Base-by-base conservation (phyloP, 1,140 invertebrate species). In the Spodoptera frugiperda region DNA sequence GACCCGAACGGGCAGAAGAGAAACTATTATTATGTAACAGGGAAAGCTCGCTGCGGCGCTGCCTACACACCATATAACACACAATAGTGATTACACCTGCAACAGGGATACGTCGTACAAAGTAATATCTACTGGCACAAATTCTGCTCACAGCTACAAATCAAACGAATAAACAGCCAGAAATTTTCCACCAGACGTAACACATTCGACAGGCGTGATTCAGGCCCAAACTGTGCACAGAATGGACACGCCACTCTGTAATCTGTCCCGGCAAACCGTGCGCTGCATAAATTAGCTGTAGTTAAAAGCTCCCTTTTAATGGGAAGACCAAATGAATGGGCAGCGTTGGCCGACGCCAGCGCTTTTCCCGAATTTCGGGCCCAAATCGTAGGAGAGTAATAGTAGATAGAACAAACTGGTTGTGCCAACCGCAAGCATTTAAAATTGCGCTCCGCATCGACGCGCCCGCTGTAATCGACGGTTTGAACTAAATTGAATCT, bases 251-350 rank as follows among this genome's bases (percentile, higher is more conserved):
- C 81, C 79, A 78, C 84, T 88, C 87, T 87, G 87, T 88, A 88
- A 88, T 88, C 85, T 87, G 87, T 87, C 84, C 80, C 57, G 65
- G 79, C 75, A 80, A 84, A 82, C 79, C 81, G 79, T 84, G 81
- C 74, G 70, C 76, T 78, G 81, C 83, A 83, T 82, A 83, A 86
- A 84, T 84, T 83, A 84, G 77, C 82, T 78, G 81, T 79, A 83
- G 81, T 84, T 82, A 84, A 76, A 88, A 86, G 85, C 87, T 80
- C 82, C 80, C 79, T 87, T 86, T 87, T 85, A 84, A 88, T 88
- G 85, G 84, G 81, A 82, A 82, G 80, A 54, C 85, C 77, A 87
- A 86, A 87, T 87, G 85, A 87, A 87, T 87, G 84, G 85, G 78
- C 80, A 82, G 61, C 75, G 75, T 79, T 74, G 77, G 61, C 59